Percentiles rank a stretch among this genome's conserved stretches.
Conservation (phyloP, 2,888 invertebrate genomes). For the Diabrotica balteata region DNA sequence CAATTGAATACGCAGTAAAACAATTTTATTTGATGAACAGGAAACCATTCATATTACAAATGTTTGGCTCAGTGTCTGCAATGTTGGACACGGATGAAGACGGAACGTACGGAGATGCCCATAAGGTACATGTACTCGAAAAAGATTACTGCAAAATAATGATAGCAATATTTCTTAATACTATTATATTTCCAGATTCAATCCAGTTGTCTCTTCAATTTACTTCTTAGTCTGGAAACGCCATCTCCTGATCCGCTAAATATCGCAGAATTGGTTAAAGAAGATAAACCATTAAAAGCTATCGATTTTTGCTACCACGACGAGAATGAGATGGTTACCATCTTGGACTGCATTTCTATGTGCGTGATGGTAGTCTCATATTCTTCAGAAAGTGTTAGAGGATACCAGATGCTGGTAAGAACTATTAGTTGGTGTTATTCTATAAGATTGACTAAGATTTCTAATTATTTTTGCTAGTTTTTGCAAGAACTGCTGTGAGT, state of each 20-base stretch:
- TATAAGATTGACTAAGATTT: not conserved
- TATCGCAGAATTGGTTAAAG: slow-evolving; percentile 90
- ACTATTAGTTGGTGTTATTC: not conserved
- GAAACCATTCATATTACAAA: slow-evolving; percentile 97
- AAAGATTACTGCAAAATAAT: no score
- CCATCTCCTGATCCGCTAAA: slow-evolving; percentile 94
- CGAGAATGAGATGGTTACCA: slow-evolving; percentile 95
- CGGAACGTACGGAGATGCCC: slow-evolving; percentile 88
- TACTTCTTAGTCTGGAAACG: slow-evolving; percentile 89
- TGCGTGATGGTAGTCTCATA: slow-evolving; percentile 99
- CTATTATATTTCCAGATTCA: slow-evolving; percentile 60
- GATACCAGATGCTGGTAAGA: slow-evolving; percentile 89
- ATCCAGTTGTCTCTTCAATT: slow-evolving; percentile 89
- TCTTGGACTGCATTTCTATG: slow-evolving; percentile 96
- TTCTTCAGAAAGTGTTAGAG: slow-evolving; percentile 92
- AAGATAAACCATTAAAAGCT: slow-evolving; percentile 88
- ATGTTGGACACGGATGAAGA: slow-evolving; percentile 92
- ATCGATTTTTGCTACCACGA: slow-evolving; percentile 99
- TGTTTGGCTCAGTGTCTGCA: slow-evolving; percentile 98
- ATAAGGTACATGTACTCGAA: slow-evolving; percentile 69
- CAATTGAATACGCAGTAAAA: slow-evolving; percentile 97
- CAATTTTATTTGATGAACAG: slow-evolving; percentile 98
- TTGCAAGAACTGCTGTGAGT: no score
- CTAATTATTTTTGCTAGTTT: not conserved
- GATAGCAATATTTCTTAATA: not conserved